Evolutionary conservation across 2,888 invertebrate genomes (phyloP).

Genomic region (Sabellastarte sp.): DNA sequence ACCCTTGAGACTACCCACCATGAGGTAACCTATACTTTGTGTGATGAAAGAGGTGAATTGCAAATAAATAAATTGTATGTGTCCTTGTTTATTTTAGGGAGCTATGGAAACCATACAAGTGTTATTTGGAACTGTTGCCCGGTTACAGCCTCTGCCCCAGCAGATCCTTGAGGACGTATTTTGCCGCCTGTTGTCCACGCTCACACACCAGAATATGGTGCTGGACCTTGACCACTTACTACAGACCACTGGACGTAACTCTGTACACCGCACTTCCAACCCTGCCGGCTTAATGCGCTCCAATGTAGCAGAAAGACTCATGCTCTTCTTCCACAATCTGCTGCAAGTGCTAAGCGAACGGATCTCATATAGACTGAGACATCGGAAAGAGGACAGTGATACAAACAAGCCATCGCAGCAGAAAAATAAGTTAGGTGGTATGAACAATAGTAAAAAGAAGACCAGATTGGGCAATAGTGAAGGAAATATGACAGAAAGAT

Average conservation of each 20-base stretch:
- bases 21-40: too few species aligned
- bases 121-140: slow-evolving; percentile 16
- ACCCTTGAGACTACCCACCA: too few species aligned
- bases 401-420: too few species aligned
- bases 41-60: too few species aligned
- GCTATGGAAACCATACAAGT: slow-evolving; percentile 8
- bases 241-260: not conserved
- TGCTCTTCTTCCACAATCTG: slow-evolving; percentile 11
- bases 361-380: too few species aligned
- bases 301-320: slow-evolving; percentile 9
- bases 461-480: too few species aligned
- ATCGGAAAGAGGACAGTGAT: too few species aligned
- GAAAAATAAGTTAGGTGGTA: too few species aligned
- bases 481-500: too few species aligned
- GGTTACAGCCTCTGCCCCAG: slow-evolving; percentile 14
- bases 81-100: too few species aligned
- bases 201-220: slow-evolving; percentile 29
- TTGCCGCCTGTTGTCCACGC: slow-evolving; percentile 17
- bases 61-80: too few species aligned
- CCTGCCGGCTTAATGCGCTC: slow-evolving; percentile 11
- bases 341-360: not conserved
- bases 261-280: slow-evolving; percentile 9
- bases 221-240: slow-evolving; percentile 7
- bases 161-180: not conserved
- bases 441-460: too few species aligned